phyloP scores from a whole-genome alignment of 37 sponge, comb jelly and placozoan genomes.

The Dysidea cf. avara region DNA sequence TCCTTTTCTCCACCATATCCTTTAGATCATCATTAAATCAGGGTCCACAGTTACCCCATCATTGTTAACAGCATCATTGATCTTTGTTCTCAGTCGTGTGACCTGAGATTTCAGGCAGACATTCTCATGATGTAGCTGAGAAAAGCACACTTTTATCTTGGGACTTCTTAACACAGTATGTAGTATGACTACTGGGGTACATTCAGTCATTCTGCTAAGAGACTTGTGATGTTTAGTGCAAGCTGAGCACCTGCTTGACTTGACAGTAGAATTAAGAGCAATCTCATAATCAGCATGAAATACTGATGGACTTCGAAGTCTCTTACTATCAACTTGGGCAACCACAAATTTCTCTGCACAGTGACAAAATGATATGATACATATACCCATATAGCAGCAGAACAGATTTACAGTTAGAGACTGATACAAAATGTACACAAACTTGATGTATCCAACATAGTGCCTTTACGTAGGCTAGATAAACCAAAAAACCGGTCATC shows the following conservation, averaged over 20 bases:
- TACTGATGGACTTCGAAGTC: no score
- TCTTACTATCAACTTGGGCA: neutral
- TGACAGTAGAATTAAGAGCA: no score
- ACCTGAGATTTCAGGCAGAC: neutral
- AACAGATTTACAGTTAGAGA: no score
- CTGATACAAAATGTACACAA: no score
- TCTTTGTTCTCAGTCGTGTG: neutral
- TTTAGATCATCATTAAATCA: constrained; percentile 10
- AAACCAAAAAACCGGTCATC: no score
- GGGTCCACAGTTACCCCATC: constrained; percentile 2
- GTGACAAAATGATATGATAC: neutral
- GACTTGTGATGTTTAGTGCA: neutral
- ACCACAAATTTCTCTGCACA: no score
- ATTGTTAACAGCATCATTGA: neutral
- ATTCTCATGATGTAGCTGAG: constrained; percentile 6
- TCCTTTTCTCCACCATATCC: no score
- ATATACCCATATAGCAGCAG: no score
- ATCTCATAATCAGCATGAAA: no score
- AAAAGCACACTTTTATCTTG: neutral
- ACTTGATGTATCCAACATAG: no score
- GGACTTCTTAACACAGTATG: neutral
- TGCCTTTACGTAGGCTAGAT: no score
- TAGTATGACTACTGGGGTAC: constrained; percentile 8
- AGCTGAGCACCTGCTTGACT: neutral
- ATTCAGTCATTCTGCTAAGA: neutral